Conservation (phyloP, 2,888 invertebrate genomes). For the Eupithecia centaureata region DNA sequence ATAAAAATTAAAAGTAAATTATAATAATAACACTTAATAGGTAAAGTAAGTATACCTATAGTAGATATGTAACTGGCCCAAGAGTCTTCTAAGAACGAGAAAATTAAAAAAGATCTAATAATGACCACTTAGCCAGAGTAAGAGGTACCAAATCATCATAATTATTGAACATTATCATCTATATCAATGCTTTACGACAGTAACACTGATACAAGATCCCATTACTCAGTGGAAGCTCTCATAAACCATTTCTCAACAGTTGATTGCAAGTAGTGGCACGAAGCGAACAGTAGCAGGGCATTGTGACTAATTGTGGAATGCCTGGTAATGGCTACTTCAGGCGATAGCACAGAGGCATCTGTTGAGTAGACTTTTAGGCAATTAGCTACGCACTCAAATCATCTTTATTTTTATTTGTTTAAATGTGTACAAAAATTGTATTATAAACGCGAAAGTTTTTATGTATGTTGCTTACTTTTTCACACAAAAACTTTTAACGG, state of each 20-base stretch:
- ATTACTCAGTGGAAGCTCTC: constrained; percentile 16
- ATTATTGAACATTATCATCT: constrained; percentile 2
- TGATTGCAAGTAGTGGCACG: constrained; percentile 38
- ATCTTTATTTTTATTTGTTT: too few species aligned
- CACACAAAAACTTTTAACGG: too few species aligned
- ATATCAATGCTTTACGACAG: constrained; percentile 17
- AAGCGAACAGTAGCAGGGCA: constrained; percentile 46
- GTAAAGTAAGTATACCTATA: too few species aligned
- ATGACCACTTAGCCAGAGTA: background rate
- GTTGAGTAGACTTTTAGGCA: constrained; percentile 24
- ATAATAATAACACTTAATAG: too few species aligned
- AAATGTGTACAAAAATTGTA: too few species aligned
- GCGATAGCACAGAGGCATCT: constrained; percentile 50
- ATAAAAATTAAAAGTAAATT: too few species aligned
- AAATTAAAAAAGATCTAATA: too few species aligned
- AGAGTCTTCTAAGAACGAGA: too few species aligned
- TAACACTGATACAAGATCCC: background rate
- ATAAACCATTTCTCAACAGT: constrained; percentile 32
- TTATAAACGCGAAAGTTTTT: too few species aligned
- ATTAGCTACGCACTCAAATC: background rate
- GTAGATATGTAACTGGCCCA: too few species aligned
- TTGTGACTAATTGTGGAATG: constrained; percentile 71
- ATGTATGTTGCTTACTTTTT: too few species aligned
- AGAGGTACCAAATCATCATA: background rate
- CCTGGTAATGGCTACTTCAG: constrained; percentile 68